Base-by-base conservation (phyloP, 2,113 vertebrate species). In the Mastomys coucha region DNA sequence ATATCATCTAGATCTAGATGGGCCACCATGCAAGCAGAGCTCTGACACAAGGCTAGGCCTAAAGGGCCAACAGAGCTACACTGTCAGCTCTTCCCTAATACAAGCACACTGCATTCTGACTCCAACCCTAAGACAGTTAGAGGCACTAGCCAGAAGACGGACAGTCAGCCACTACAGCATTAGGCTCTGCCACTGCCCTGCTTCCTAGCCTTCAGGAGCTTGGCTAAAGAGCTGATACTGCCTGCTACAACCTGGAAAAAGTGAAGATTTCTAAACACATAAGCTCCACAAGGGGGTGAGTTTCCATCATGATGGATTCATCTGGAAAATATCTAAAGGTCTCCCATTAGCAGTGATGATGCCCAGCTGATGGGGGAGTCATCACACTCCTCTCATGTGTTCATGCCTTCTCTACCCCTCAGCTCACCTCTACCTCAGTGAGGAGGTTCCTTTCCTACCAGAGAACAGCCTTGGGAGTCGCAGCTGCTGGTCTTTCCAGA, bases 341-440 rank as follows among this genome's bases (percentile, higher is more conserved):
- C 53, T 90, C 87, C 89, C 60, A 75, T 95, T 80, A 91, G 90
- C 2, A 39, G 53, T 91, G 97, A 97, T 70, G 73, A 93, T 65
- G 19, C 53, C 84, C 84, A 42, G 93, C 89, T 86, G 80, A 91
- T 6, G 70, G 22, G 24, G 49, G 82, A 78, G 81, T 67, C 73
- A 87, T 51, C 88, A 42, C 12, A 20, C 22, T 69, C 49, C 20
- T 56, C 63, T 63, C 14, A 13, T 45, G 2, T 26, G 8, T n/a
- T 33, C 36, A 17, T 42, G 42, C 80, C 75, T 77, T 91, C 73
- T 84, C 87, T 20, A 75, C 28, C 63, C 56, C 69, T 82, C 28
- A 84, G 42, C 36, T 58, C 60, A 89, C 72, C 72, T 33, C 90
- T 56, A 63, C 45, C 82, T 93, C 31, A 53, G n/a, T 49, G 58